Percentiles rank a stretch among this genome's conserved stretches.
Conservation (phyloP, 1,140 invertebrate species). For the Adelges cooleyi region DNA sequence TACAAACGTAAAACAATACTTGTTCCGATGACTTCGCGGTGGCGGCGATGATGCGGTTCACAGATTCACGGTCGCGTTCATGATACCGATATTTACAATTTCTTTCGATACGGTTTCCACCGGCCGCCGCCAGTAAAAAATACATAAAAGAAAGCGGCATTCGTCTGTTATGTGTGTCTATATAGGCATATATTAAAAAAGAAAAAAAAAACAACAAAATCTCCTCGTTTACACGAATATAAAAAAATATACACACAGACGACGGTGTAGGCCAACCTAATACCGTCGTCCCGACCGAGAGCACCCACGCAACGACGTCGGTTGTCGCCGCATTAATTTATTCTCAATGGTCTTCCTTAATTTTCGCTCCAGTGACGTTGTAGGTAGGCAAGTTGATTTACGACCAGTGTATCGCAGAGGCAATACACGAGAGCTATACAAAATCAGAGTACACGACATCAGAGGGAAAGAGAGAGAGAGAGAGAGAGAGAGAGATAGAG, state of each 20-base stretch:
- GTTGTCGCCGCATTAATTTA: slow-evolving; percentile 11
- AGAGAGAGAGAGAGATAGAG: neutral
- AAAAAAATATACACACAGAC: too few relatives aligned
- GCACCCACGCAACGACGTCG: neutral
- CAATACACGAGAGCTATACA: neutral
- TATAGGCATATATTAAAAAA: neutral
- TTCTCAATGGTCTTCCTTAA: slow-evolving; percentile 9
- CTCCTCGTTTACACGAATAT: too few relatives aligned
- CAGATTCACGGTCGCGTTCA: neutral
- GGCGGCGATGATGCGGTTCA: neutral
- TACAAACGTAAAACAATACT: too few relatives aligned
- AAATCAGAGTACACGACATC: neutral
- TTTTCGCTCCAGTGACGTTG: neutral
- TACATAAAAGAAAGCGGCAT: neutral
- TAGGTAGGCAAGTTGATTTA: slow-evolving; percentile 4
- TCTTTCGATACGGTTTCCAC: neutral
- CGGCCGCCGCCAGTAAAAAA: too few relatives aligned
- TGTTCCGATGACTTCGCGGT: neutral
- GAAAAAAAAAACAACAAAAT: neutral
- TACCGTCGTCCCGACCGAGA: neutral
- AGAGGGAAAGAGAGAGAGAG: neutral
- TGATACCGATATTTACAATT: slow-evolving; percentile 3
- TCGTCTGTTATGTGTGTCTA: too few relatives aligned
- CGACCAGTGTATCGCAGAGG: neutral
- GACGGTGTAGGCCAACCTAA: too few relatives aligned